These are phyloP conservation scores for Acromyrmex charruanus DNA, from an alignment of 1,140 invertebrate genomes.

Conservation along the genomic window DNA sequence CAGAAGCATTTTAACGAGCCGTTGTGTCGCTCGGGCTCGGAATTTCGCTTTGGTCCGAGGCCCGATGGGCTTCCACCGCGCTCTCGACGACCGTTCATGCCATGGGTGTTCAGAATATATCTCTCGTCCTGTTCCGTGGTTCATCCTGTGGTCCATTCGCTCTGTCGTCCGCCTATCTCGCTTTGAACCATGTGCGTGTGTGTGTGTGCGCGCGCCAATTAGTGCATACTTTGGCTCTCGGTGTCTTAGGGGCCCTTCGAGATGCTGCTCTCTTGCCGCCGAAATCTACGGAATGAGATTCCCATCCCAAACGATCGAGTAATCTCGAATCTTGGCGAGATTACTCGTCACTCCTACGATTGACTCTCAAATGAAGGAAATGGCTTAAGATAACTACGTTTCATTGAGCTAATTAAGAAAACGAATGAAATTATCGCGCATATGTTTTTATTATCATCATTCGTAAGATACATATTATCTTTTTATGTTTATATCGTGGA, in stretches of 20 bases:
- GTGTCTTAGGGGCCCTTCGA: constrained; percentile 69
- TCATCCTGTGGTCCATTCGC: constrained; percentile 31
- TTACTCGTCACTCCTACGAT: constrained; percentile 18
- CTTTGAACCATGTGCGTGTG: constrained; percentile 17
- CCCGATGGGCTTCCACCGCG: constrained; percentile 42
- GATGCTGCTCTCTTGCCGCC: not conserved
- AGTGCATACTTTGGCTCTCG: constrained; percentile 82
- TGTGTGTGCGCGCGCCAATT: constrained; percentile 75
- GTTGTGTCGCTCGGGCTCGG: constrained; percentile 84
- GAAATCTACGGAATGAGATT: constrained; percentile 49
- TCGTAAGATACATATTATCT: not conserved
- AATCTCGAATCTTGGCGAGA: constrained; percentile 4
- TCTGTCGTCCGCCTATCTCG: constrained; percentile 59
- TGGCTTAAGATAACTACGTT: not conserved
- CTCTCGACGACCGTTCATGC: constrained; percentile 35
- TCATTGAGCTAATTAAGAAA: not conserved
- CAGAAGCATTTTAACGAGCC: constrained; percentile 87
- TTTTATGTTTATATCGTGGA: not conserved
- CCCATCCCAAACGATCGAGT: constrained; percentile 30
- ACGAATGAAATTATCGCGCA: not conserved
- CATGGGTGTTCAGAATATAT: constrained; percentile 62
- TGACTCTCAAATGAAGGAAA: not conserved
- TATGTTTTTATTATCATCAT: not conserved
- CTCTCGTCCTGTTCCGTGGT: constrained; percentile 34
- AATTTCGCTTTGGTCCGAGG: constrained; percentile 84